These are phyloP conservation scores for Drosophila paucipuncta DNA, from an alignment of 2,888 invertebrate species.

Conservation along the genomic window DNA sequence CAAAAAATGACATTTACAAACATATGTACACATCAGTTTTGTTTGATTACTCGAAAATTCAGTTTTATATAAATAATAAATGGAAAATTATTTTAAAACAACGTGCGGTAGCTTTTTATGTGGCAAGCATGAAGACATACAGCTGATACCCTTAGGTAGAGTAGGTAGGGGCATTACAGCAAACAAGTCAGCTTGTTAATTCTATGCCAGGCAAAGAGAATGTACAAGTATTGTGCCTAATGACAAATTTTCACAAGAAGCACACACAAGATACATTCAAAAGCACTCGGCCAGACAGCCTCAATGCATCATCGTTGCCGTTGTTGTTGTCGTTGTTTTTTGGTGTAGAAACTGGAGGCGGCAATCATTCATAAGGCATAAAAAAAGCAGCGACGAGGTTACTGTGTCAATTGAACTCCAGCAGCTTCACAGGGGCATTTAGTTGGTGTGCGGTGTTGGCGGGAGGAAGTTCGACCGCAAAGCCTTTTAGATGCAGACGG, in stretches of 20 bases:
- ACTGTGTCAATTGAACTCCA: conserved; percentile 73
- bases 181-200: conserved; percentile 50
- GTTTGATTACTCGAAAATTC: not conserved
- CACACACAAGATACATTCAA: conserved; percentile 42
- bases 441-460: not conserved
- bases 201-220: conserved; percentile 32
- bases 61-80: no score
- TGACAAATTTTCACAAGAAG: conserved; percentile 66
- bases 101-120: not conserved
- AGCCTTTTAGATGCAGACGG: conserved; percentile 75
- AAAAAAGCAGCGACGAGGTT: conserved; percentile 64
- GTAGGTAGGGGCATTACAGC: conserved; percentile 8
- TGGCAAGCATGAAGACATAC: not conserved
- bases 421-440: conserved; percentile 31
- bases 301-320: conserved; percentile 44
- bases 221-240: conserved; percentile 58
- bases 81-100: not conserved
- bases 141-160: not conserved
- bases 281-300: conserved; percentile 27
- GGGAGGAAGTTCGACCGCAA: conserved; percentile 32
- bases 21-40: not conserved
- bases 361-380: conserved; percentile 64
- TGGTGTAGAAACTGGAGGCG: conserved; percentile 57
- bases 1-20: not conserved
- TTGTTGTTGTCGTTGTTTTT: conserved; percentile 11